Evolutionary conservation across 2,888 invertebrate species (phyloP).

Genomic region (Tenodera sinensis): DNA sequence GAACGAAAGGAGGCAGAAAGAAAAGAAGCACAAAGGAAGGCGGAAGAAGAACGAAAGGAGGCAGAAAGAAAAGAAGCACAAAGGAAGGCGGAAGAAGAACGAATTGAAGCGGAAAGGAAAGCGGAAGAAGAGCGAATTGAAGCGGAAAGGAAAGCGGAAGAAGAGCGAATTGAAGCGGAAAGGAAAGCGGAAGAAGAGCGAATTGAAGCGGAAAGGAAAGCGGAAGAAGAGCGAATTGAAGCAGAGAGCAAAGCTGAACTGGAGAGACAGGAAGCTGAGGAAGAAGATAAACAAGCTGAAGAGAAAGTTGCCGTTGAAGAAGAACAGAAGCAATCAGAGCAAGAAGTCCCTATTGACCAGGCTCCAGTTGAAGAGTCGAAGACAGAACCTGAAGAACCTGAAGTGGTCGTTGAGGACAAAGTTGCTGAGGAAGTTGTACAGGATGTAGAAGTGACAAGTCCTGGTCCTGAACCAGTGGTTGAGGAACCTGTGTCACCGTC

Average conservation of each 20-base stretch:
- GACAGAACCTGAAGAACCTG: conserved; percentile 37
- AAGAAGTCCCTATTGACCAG: conserved; percentile 44
- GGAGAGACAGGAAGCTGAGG: conserved; percentile 37
- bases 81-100: conserved; percentile 44
- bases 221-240: conserved; percentile 37
- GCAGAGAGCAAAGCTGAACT: too few species aligned
- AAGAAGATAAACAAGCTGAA: conserved; percentile 33
- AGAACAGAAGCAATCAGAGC: conserved; percentile 32
- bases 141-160: conserved; percentile 29
- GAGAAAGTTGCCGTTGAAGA: conserved; percentile 26
- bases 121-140: conserved; percentile 49
- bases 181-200: background rate
- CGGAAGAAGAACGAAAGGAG: conserved; percentile 49
- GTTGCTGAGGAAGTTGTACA: conserved; percentile 24
- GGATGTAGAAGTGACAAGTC: conserved; percentile 17
- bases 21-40: conserved; percentile 53
- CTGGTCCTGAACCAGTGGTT: conserved; percentile 18
- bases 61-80: conserved; percentile 42
- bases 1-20: conserved; percentile 56
- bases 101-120: conserved; percentile 53
- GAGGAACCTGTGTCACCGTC: conserved; percentile 28
- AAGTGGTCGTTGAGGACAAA: conserved; percentile 30
- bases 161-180: conserved; percentile 20
- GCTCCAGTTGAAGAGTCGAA: conserved; percentile 45
- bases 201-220: background rate